These are phyloP conservation scores for Melanostigma gelatinosum DNA, from an alignment of 2,113 vertebrate genomes.

Conservation along the genomic window DNA sequence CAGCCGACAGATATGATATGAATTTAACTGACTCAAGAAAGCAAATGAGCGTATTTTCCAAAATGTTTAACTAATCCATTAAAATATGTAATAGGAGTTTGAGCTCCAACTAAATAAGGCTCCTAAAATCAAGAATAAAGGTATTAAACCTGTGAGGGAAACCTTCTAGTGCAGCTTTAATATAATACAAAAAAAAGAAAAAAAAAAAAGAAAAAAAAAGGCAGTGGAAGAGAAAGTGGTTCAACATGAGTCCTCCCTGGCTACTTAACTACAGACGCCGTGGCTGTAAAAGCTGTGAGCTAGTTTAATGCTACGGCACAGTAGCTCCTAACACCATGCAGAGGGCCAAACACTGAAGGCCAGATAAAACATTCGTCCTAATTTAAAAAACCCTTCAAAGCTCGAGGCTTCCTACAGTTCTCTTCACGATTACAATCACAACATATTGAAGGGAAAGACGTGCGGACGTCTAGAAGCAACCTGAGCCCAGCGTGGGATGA, in stretches of 20 bases:
- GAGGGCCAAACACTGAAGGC: conserved; percentile 30
- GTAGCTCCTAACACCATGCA: conserved; percentile 51
- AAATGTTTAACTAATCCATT: conserved; percentile 2
- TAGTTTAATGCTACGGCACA: conserved; percentile 30
- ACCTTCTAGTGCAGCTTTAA: conserved; percentile 8
- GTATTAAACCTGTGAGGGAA: conserved; percentile 5
- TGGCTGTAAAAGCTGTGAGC: conserved; percentile 36
- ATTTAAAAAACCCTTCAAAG: conserved; percentile 30
- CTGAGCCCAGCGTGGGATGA: conserved; percentile 33
- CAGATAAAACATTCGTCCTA: conserved; percentile 39
- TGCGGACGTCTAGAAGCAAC: conserved; percentile 17
- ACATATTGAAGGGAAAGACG: conserved; percentile 27
- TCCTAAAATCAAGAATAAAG: conserved; percentile 1
- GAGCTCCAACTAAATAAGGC: too few relatives aligned
- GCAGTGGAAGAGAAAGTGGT: conserved; percentile 24
- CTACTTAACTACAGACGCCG: conserved; percentile 3
- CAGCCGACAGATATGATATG: not conserved
- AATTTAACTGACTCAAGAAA: not conserved
- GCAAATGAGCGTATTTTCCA: not conserved
- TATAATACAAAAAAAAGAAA: conserved; percentile 41
- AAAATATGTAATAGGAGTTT: not conserved
- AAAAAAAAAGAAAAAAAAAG: conserved; percentile 28
- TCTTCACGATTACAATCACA: conserved; percentile 26
- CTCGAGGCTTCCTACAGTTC: conserved; percentile 28
- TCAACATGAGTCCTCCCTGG: not conserved